Evolutionary conservation across 1,140 invertebrate genomes (phyloP), one percentile per base, ranked within the genome.

Genomic region (Drosophila guanche): DNA sequence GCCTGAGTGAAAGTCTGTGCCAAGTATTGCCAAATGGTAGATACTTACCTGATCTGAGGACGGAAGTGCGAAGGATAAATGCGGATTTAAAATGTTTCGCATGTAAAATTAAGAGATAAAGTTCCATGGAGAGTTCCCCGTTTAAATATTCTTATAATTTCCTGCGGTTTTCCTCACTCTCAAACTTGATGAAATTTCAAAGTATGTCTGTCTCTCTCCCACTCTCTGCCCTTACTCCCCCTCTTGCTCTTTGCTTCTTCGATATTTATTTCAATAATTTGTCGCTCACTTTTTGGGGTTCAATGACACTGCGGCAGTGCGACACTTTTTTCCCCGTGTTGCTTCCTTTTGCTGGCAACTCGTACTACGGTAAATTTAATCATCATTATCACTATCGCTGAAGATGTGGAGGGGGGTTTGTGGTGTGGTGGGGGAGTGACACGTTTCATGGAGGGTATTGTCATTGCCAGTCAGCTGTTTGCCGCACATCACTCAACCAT

Each of bases 371-470:
- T 77, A 77, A 71, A 81, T 85, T 86, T 71, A 81, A 85, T 85
- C 81, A 85, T 86, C 68, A 86, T 77, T 81, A 85, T 77, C 77
- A 75, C 72, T 69, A 67, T 67, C 65, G 48, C 52, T 25, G 14
- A 48, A 46, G 37, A 48, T 43, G 42, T 40, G 37, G 23, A n/a
- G 14, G 48, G 14, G 45, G 8, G 46, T 5, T 14, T 27, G 56
- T 22, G 27, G 20, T 29, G 52, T 14, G 12, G n/a, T 20, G 8
- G 8, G n/a, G 37, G 4, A 46, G 50, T 48, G 41, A 51, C 40
- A 29, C 56, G 27, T 73, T 67, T 56, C n/a, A 20, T 20, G 16
- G 16, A 1, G 16, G 16, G 51, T 52, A 53, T 58, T 76, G 72
- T 71, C 54, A 76, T 76, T 63, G 62, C 54, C 56, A 69, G 59